Evolutionary conservation across 1,140 invertebrate genomes (phyloP), one percentile per base, ranked within the genome.

Genomic region (Drosophila watanabei): DNA sequence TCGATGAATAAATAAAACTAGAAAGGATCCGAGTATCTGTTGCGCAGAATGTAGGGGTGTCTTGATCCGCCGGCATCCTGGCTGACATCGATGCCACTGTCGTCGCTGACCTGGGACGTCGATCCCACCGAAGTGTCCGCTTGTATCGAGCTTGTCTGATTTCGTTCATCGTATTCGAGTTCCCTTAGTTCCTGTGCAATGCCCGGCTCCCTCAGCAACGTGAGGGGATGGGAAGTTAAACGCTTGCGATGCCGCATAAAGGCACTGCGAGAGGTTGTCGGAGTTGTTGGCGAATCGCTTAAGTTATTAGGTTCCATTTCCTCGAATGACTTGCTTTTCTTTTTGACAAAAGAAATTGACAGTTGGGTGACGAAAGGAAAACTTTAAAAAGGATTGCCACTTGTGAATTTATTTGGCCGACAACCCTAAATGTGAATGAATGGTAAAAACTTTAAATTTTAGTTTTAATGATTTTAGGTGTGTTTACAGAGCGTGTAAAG

Each of bases 1-100:
- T 84, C 51, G 64, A 84, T 66, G 85, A 79, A 43, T 39, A 65
- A 73, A 79, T 48, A 41, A 49, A 41, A 49, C 24, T 60, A 63
- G 39, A 73, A 45, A 37, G 20, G 9, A 52, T 49, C 2, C 10
- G 24, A 24, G 7, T 8, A 2, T 20, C 13, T 46, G 2, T 8
- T 52, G 16, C 33, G 75, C 5, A 20, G 18, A 16, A 6, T 1
- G 4, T 48, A n/a, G n/a, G 18, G 0, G 2, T 20, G 1, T 28
- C 2, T 16, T 24, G 14, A 5, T 24, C 24, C 24, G 6, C 33
- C 4, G 3, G 2, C 52, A 0, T 41, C 28, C 2, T 9, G 24
- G 20, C 8, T 37, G 11, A 13, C 16, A 28, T 52, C 62, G 35
- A 52, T n/a, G 14, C 56, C 37, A 9, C 43, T 46, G 24, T 35